Percentiles rank a stretch among this genome's conserved stretches.
phyloP scores from a whole-genome alignment of 2,888 invertebrate species.

The Stenodema calcarata region DNA sequence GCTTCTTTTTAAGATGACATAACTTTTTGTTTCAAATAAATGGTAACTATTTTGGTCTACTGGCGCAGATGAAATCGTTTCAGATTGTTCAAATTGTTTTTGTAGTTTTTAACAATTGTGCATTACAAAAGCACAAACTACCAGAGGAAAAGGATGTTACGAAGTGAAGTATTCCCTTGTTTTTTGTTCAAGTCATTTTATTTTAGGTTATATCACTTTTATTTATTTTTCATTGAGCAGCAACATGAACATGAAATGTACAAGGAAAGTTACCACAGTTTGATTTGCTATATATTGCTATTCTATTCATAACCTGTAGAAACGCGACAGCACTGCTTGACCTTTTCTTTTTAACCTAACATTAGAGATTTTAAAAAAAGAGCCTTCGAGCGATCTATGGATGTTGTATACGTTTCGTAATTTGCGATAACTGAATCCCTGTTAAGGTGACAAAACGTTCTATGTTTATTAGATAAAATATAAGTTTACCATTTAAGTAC shows the following conservation, averaged over 20 bases:
- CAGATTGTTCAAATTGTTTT: no score
- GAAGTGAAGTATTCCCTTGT: no score
- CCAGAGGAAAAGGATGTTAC: not conserved
- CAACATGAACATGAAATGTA: not conserved
- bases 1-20: not conserved
- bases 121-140: not conserved
- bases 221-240: not conserved
- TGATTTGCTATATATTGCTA: not conserved
- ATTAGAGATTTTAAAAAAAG: not conserved
- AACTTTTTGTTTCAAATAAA: not conserved
- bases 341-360: not conserved
- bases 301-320: not conserved
- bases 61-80: not conserved
- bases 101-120: not conserved
- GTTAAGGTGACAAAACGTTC: not conserved
- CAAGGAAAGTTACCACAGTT: conserved; percentile 23
- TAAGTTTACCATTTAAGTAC: not conserved
- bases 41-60: not conserved
- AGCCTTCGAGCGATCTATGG: not conserved
- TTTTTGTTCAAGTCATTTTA: no score
- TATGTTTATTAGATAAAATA: not conserved
- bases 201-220: not conserved
- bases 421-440: conserved; percentile 6
- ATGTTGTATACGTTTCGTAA: conserved; percentile 32
- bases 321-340: not conserved